These are phyloP conservation scores for Cataglyphis rosenhaueri DNA, from an alignment of 2,888 invertebrate species.

Conservation along the genomic window DNA sequence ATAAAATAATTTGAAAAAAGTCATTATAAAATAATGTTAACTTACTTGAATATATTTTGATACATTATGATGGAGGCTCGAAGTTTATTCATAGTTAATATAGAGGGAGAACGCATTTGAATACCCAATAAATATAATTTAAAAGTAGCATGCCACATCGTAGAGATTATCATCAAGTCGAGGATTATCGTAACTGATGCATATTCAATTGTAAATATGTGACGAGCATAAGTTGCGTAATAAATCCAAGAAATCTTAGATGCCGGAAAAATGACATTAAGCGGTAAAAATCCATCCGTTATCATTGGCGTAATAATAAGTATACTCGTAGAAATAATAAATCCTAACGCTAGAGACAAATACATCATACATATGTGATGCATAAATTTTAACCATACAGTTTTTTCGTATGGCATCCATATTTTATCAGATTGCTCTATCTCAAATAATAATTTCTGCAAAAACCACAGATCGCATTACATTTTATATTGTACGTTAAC, in stretches of 20 bases:
- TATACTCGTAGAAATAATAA: constrained; percentile 15
- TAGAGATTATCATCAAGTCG: constrained; percentile 54
- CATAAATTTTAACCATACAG: background rate
- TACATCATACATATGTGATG: background rate
- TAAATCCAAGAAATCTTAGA: constrained; percentile 48
- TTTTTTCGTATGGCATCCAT: constrained; percentile 43
- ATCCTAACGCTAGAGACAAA: background rate
- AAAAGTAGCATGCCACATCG: constrained; percentile 56
- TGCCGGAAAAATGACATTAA: constrained; percentile 53
- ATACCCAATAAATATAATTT: constrained; percentile 46
- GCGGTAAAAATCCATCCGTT: constrained; percentile 31
- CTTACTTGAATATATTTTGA: constrained; percentile 56
- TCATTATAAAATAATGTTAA: background rate
- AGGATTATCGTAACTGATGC: constrained; percentile 38
- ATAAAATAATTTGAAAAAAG: background rate
- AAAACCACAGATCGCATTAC: background rate
- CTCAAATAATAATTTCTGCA: constrained; percentile 61
- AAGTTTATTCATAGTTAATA: background rate
- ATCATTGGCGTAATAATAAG: constrained; percentile 46
- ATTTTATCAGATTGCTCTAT: constrained; percentile 52
- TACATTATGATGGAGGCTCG: constrained; percentile 43
- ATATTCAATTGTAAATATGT: constrained; percentile 29
- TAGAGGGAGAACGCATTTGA: background rate
- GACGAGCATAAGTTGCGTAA: constrained; percentile 40
- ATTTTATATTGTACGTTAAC: background rate